Percentiles rank a stretch among this genome's conserved stretches.
phyloP scores from a whole-genome alignment of 2,113 vertebrate genomes.

The Ameiurus melas region DNA sequence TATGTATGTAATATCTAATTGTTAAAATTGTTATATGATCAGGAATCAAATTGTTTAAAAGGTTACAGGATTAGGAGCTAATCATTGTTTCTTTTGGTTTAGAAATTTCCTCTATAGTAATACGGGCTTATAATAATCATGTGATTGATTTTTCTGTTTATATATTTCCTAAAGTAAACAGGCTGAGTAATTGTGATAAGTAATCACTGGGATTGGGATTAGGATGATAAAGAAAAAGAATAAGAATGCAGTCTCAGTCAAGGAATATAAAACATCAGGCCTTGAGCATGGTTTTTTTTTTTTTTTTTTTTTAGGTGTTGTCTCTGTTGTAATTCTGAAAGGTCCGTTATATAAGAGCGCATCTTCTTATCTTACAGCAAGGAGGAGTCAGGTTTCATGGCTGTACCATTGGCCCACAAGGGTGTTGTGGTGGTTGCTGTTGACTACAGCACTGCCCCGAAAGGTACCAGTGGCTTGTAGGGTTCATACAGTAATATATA shows the following conservation, averaged over 20 bases:
- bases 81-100: neutral
- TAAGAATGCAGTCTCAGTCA: neutral
- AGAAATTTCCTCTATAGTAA: neutral
- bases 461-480: conserved; percentile 69
- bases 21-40: neutral
- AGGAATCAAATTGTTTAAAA: neutral
- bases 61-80: neutral
- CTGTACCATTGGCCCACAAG: conserved; percentile 69
- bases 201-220: neutral
- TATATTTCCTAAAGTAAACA: neutral
- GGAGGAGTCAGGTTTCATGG: conserved; percentile 86
- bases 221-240: neutral
- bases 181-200: neutral
- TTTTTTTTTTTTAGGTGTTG: neutral
- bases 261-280: neutral
- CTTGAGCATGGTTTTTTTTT: neutral
- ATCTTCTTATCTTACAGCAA: conserved; percentile 73
- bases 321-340: neutral
- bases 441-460: conserved; percentile 84
- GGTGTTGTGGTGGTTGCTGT: conserved; percentile 81
- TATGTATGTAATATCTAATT: neutral
- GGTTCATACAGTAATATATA: neutral
- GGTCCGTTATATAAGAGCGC: neutral
- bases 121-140: neutral
- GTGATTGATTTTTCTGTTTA: neutral